These are phyloP conservation scores for Ursus arctos DNA, from an alignment of 2,113 vertebrate genomes.

Conservation along the genomic window DNA sequence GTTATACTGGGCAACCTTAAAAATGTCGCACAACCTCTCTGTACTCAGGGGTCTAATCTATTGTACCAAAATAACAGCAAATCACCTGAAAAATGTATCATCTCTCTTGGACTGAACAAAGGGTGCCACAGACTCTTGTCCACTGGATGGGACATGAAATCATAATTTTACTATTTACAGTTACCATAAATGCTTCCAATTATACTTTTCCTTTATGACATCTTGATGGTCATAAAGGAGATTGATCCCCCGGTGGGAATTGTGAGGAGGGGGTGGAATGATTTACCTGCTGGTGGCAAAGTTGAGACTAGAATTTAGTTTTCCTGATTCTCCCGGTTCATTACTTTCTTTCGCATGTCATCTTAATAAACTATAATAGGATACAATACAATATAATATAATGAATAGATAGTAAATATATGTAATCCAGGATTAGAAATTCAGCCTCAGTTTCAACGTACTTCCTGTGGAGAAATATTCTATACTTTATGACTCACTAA, in stretches of 20 bases:
- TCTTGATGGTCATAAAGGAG: not conserved
- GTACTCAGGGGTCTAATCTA: not conserved
- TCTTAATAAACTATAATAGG: not conserved
- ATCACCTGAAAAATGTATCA: not conserved
- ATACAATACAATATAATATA: not conserved
- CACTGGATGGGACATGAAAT: not conserved
- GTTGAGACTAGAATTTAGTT: not conserved
- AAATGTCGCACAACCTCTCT: not conserved
- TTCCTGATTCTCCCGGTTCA: not conserved
- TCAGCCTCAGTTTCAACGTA: not conserved
- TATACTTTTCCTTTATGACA: not conserved
- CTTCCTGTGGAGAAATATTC: not conserved
- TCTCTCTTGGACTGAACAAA: not conserved
- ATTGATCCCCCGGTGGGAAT: not conserved
- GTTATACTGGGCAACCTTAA: not conserved
- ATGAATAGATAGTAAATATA: not conserved
- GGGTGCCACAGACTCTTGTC: not conserved
- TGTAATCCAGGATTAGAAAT: not conserved
- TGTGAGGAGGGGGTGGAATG: not conserved
- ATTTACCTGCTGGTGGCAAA: not conserved
- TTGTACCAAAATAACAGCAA: not conserved
- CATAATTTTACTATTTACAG: not conserved
- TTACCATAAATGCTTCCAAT: not conserved
- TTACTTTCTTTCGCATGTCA: not conserved
- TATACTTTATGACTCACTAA: not conserved